phyloP scores from a whole-genome alignment of 2,888 invertebrate species.

The Rhamphomyia laevipes region DNA sequence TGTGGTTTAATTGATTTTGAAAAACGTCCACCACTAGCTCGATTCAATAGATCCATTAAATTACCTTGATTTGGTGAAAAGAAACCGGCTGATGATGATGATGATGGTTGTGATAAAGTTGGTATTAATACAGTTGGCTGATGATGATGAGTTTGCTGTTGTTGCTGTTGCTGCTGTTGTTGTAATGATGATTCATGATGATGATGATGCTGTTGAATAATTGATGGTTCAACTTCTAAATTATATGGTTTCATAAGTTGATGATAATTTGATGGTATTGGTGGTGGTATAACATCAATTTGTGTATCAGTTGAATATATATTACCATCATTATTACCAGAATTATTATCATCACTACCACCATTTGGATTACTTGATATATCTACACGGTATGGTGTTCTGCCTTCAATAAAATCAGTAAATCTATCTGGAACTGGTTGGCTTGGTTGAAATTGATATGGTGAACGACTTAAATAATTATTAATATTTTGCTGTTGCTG shows the following conservation, averaged over 20 bases:
- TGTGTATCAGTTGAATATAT: conserved; percentile 25
- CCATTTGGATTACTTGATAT: conserved; percentile 32
- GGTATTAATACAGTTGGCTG: background rate
- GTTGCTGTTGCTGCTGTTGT: background rate
- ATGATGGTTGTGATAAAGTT: background rate
- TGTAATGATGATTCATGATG: conserved; percentile 6
- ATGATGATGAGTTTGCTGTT: background rate
- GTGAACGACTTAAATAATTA: background rate
- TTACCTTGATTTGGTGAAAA: conserved; percentile 5
- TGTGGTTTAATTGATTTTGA: background rate
- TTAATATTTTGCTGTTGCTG: conserved; percentile 13
- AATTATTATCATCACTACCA: background rate
- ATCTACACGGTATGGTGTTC: conserved; percentile 57
- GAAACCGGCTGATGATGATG: background rate
- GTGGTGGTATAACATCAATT: conserved; percentile 33
- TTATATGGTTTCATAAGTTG: conserved; percentile 29
- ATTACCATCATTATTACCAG: background rate
- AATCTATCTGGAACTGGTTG: background rate
- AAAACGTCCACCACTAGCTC: conserved; percentile 1
- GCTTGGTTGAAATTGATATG: conserved; percentile 9
- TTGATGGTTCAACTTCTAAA: conserved; percentile 30
- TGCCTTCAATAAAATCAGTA: conserved; percentile 26
- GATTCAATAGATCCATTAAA: conserved; percentile 5
- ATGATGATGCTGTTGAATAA: conserved; percentile 17
- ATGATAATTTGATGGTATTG: conserved; percentile 28